Conservation (phyloP, 2,797 vertebrate genomes). For the Clarias laeviceps region DNA sequence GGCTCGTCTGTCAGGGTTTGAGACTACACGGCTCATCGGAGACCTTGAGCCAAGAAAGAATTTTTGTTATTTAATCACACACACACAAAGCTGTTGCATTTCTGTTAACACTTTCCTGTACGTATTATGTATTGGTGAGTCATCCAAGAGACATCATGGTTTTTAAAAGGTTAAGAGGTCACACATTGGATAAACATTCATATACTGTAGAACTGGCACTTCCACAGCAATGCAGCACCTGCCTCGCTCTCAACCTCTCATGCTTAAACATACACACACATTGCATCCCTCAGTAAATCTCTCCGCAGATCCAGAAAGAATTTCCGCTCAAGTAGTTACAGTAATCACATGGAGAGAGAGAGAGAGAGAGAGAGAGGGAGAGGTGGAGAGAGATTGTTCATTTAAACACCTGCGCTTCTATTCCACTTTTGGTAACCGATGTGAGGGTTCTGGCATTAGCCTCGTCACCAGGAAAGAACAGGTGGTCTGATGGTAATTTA, state of each 20-base stretch:
- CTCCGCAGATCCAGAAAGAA: conserved; percentile 25
- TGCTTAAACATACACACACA: conserved; percentile 33
- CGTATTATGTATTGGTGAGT: conserved; percentile 54
- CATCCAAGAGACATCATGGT: conserved; percentile 56
- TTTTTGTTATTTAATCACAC: conserved; percentile 46
- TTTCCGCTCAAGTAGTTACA: conserved; percentile 24
- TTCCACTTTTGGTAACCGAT: not conserved
- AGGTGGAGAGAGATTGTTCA: conserved; percentile 5
- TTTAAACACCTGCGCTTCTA: conserved; percentile 3
- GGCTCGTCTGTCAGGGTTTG: conserved; percentile 29
- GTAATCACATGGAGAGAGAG: conserved; percentile 19
- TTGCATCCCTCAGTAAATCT: conserved; percentile 29
- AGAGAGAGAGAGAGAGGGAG: not conserved
- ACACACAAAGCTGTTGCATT: conserved; percentile 4
- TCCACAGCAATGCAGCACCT: conserved; percentile 57
- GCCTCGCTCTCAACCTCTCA: conserved; percentile 45
- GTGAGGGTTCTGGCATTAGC: not conserved
- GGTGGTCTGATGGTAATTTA: not conserved
- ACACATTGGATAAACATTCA: conserved; percentile 61
- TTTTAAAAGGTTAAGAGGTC: conserved; percentile 63
- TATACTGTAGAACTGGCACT: not conserved
- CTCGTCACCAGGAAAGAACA: not conserved
- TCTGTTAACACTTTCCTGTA: conserved; percentile 40
- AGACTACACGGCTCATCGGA: conserved; percentile 14
- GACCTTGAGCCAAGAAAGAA: conserved; percentile 47